Conservation (phyloP, 2,888 invertebrate species). For the Apoderus coryli region DNA sequence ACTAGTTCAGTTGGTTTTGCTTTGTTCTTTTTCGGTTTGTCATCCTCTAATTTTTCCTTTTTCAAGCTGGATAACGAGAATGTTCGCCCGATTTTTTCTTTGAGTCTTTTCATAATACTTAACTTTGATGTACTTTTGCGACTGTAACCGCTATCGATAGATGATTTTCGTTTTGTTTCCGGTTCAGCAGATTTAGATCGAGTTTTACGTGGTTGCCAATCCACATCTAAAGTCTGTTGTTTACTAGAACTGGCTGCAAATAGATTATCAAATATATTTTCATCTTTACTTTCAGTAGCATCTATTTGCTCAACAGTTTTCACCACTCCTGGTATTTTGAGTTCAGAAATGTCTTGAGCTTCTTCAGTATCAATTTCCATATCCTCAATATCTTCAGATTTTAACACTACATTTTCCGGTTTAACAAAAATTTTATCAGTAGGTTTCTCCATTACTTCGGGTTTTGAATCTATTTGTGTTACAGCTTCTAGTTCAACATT, state of each 20-base stretch:
- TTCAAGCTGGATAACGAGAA: conserved; percentile 10
- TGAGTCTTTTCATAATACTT: conserved; percentile 24
- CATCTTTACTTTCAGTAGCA: conserved; percentile 5
- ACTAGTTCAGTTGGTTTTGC: conserved; percentile 10
- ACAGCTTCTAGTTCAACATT: too few relatives aligned
- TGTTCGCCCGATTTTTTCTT: conserved; percentile 26
- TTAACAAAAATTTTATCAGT: background rate
- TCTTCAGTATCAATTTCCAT: background rate
- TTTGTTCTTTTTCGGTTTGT: conserved; percentile 14
- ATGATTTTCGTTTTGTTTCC: conserved; percentile 23
- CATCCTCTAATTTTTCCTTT: conserved; percentile 15
- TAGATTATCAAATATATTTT: conserved; percentile 18
- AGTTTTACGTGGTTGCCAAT: conserved; percentile 11
- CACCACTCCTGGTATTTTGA: conserved; percentile 1
- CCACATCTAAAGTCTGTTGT: conserved; percentile 2
- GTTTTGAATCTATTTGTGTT: background rate
- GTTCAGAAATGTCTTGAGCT: conserved; percentile 1
- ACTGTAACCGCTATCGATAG: conserved; percentile 26
- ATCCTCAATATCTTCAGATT: background rate
- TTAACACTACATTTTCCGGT: background rate
- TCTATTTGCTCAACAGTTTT: conserved; percentile 1
- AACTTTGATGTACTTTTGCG: conserved; percentile 25
- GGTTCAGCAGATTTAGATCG: conserved; percentile 27
- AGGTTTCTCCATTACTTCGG: background rate
- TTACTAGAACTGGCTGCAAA: conserved; percentile 16